phyloP scores from a whole-genome alignment of 1,140 invertebrate genomes.

The Gonatopus flavifemur region DNA sequence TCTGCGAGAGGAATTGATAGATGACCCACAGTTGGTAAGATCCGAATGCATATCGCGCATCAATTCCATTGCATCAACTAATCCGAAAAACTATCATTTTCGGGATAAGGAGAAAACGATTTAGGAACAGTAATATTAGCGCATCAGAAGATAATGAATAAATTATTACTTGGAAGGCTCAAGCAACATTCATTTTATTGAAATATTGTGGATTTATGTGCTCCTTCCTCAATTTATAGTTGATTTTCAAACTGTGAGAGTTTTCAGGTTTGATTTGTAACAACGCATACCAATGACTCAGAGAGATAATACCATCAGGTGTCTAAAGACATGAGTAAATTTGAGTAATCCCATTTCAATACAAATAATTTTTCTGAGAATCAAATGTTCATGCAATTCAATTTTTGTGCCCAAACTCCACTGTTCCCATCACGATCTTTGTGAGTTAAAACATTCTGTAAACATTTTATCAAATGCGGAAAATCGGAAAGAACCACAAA shows the following conservation, averaged over 20 bases:
- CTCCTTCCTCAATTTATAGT: constrained; percentile 8
- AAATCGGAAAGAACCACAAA: constrained; percentile 26
- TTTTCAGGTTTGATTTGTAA: constrained; percentile 6
- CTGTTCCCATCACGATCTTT: too few species aligned
- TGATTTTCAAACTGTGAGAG: constrained; percentile 12
- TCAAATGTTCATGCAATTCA: neutral
- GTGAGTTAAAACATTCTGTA: constrained; percentile 9
- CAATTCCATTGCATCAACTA: too few species aligned
- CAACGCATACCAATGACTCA: constrained; percentile 15
- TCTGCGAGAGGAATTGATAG: too few species aligned
- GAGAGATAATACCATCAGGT: constrained; percentile 15
- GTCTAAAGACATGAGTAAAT: constrained; percentile 15
- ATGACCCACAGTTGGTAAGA: too few species aligned
- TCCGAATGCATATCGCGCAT: too few species aligned
- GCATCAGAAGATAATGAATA: too few species aligned
- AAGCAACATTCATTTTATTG: too few species aligned
- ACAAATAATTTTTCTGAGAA: neutral
- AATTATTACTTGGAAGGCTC: too few species aligned
- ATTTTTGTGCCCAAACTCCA: too few species aligned
- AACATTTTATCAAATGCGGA: constrained; percentile 16
- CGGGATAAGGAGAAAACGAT: too few species aligned
- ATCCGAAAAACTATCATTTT: too few species aligned
- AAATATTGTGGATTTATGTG: constrained; percentile 19
- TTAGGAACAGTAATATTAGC: too few species aligned
- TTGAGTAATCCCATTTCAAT: neutral